phyloP scores from a whole-genome alignment of 2,888 invertebrate species.

The Pandemis cinnamomeana region DNA sequence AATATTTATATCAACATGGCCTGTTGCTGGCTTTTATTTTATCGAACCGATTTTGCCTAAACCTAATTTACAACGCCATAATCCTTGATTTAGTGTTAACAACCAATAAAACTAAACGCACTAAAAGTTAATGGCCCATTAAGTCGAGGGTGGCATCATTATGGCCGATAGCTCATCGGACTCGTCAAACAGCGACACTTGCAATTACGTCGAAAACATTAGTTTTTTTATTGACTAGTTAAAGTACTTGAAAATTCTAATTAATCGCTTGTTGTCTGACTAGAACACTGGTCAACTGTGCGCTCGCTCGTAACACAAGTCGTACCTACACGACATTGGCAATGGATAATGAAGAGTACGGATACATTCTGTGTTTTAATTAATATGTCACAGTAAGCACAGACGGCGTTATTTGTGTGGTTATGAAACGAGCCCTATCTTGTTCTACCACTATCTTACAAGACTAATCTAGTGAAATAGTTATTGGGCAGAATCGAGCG shows the following conservation, averaged over 20 bases:
- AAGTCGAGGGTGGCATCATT: constrained; percentile 28
- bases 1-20: too few relatives aligned
- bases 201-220: not conserved
- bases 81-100: constrained; percentile 22
- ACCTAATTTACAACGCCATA: constrained; percentile 10
- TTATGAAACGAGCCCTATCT: too few relatives aligned
- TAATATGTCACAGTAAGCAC: too few relatives aligned
- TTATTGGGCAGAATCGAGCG: too few relatives aligned
- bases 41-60: not conserved
- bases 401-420: too few relatives aligned
- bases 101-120: constrained; percentile 36
- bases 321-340: too few relatives aligned
- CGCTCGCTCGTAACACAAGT: too few relatives aligned
- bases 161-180: constrained; percentile 13
- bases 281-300: not conserved
- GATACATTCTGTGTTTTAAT: too few relatives aligned
- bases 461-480: too few relatives aligned
- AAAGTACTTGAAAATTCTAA: not conserved
- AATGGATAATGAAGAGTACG: too few relatives aligned
- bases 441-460: too few relatives aligned
- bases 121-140: constrained; percentile 37
- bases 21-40: too few relatives aligned
- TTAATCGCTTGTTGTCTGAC: not conserved
- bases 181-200: not conserved
- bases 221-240: not conserved